Evolutionary conservation across 2,888 invertebrate genomes (phyloP), one percentile per base, ranked within the genome.

Genomic region (Scrobipalpa atriplicella): DNA sequence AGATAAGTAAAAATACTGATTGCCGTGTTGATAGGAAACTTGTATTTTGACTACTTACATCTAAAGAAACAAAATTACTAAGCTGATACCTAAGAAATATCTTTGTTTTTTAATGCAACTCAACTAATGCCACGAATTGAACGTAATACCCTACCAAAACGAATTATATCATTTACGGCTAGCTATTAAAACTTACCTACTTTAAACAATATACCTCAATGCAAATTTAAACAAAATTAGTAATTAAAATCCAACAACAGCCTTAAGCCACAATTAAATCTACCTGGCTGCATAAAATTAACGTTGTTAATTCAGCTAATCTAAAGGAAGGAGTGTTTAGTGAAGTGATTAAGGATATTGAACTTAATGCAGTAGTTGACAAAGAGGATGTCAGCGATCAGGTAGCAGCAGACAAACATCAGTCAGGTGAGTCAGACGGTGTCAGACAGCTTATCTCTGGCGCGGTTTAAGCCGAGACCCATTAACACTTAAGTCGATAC

Each of bases 401-500:
- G 85, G 84, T 86, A 85, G 84, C 80, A 3, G 29, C 29, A 80
- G 84, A 78, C 83, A 83, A 80, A 76, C 84, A 86, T 58, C 83
- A 84, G 81, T 76, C 84, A 86, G 47, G 47, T 87, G 87, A 84
- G 83, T 84, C 86, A 84, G 65, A 76, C 73, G 88, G 89, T 88
- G 82, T 87, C 87, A 86, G 78, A 75, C 77, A 73, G 71, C 78
- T 89, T 90, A 89, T 89, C 89, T 79, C 60, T 71, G 68, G 61
- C 78, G 82, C 79, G 81, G 79, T 81, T 86, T 92, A 90, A 83
- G 73, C 76, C 76, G 71, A 67, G 79, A 82, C 82, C 89, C 91
- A 89, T 90, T 91, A 90, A 91, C 90, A 91, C 89, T 88, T 85
- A 85, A 86, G 82, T 78, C 79, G 79, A 78, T 74, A 78, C 75